Evolutionary conservation across 2,888 invertebrate genomes (phyloP), one percentile per base, ranked within the genome.

Genomic region (Tholera decimalis): DNA sequence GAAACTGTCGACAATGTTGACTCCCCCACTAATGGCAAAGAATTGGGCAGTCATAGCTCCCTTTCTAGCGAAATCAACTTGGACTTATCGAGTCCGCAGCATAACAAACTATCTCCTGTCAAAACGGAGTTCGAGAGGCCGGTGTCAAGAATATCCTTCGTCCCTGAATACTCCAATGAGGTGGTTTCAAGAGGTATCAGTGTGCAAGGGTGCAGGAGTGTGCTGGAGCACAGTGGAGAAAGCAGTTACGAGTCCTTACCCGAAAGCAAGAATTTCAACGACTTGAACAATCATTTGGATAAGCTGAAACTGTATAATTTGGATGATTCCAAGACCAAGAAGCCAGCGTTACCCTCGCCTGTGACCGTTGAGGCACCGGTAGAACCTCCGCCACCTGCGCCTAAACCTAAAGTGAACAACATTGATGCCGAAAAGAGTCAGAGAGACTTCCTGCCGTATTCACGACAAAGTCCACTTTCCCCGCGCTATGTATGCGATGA

Each of bases 401-500:
- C 90, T 0, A 84, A 88, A 18, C 89, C 91, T 1, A 91, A 92
- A 79, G 69, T 90, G 0, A 89, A 90, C 63, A 90, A 90, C 59
- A 74, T 89, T 2, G 93, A 93, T 18, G 79, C 87, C 0, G 93
- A 93, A 11, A 92, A 91, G 73, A 85, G 73, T 18, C 89, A 88
- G 37, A 85, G 88, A 54, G 93, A 94, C 54, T 89, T 88, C 79
- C 57, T 91, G 43, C 89, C 92, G 5, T 91, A 89, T 76, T 87
- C 89, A 46, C 88, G 92, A 1, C 92, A 89, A 76, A 95, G 95
- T 44, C 96, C 96, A 1, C 94, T 97, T 5, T 96, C 97, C 1
- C 96, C 97, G 0, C 96, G 98, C 20, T 98, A 97, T 86, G 96
- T 97, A 39, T 97, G 97, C 84, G 97, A 97, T 77, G 98, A 97